phyloP scores from a whole-genome alignment of 2,888 invertebrate species.

The Andricus quercusramuli region DNA sequence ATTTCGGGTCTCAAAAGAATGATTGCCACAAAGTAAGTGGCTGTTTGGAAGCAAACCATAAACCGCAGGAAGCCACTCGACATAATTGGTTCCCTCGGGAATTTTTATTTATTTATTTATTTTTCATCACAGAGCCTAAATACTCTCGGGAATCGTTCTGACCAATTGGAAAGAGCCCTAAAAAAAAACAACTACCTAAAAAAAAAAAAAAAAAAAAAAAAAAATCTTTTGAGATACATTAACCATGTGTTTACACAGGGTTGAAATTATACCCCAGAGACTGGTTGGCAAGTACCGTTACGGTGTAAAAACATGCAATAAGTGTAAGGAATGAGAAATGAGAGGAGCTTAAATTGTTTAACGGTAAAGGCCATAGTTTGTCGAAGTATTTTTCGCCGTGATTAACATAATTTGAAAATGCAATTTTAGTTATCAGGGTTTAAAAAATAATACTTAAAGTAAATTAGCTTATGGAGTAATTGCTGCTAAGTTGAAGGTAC shows the following conservation, averaged over 20 bases:
- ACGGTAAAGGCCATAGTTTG: slow-evolving; percentile 38
- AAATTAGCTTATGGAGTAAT: slow-evolving; percentile 11
- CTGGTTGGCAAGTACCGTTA: slow-evolving; percentile 38
- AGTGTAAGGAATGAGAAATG: slow-evolving; percentile 36
- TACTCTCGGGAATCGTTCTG: neutral
- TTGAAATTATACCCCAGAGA: slow-evolving; percentile 37
- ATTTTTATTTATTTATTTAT: neutral
- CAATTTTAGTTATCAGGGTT: slow-evolving; percentile 17
- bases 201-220: neutral
- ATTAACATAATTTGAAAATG: slow-evolving; percentile 36
- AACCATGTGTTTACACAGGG: slow-evolving; percentile 31
- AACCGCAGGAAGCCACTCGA: neutral
- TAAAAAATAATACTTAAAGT: slow-evolving; percentile 19
- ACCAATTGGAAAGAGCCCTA: neutral
- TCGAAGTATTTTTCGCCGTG: slow-evolving; percentile 17
- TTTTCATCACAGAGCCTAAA: neutral
- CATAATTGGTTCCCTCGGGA: slow-evolving; percentile 14
- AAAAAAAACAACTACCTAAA: neutral
- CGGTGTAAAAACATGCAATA: slow-evolving; percentile 41
- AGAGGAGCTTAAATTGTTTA: slow-evolving; percentile 37
- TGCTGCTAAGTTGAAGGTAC: neutral
- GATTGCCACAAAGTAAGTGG: slow-evolving; percentile 15
- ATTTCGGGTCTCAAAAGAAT: neutral
- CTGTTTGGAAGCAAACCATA: slow-evolving; percentile 3
- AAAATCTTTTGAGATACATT: slow-evolving; percentile 32